Percentiles rank a stretch among this genome's conserved stretches.
Conservation (phyloP, 2,888 invertebrate genomes). For the Oscheius sp. region DNA sequence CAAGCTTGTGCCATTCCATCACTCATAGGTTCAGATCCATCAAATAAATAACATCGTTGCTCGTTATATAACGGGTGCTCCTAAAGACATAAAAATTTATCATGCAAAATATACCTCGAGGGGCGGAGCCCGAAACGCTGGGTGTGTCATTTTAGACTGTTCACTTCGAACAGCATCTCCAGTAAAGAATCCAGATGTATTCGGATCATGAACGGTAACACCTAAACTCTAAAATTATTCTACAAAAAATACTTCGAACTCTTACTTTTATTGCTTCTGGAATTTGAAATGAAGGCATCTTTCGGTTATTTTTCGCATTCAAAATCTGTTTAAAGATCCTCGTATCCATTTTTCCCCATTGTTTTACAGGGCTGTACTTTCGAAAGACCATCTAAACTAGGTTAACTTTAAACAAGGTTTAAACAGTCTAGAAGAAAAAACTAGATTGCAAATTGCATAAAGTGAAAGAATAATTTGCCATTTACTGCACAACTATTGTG, state of each 20-base stretch:
- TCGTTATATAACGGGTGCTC: slow-evolving; percentile 60
- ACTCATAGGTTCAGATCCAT: slow-evolving; percentile 59
- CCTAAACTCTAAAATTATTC: slow-evolving; percentile 26
- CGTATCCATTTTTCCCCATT: slow-evolving; percentile 65
- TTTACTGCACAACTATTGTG: too few species aligned
- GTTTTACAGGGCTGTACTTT: slow-evolving; percentile 59
- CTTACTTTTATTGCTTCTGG: slow-evolving; percentile 54
- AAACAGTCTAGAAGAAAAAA: too few species aligned
- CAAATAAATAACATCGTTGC: slow-evolving; percentile 56
- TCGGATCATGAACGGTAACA: slow-evolving; percentile 57
- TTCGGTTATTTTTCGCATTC: slow-evolving; percentile 51
- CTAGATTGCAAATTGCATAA: too few species aligned
- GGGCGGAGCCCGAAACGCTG: slow-evolving; percentile 37
- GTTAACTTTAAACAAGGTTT: background rate
- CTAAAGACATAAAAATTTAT: slow-evolving; percentile 32
- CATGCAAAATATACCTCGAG: slow-evolving; percentile 26
- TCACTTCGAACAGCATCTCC: slow-evolving; percentile 28
- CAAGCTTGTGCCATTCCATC: slow-evolving; percentile 67
- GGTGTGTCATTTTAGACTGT: slow-evolving; percentile 33
- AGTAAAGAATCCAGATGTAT: slow-evolving; percentile 47
- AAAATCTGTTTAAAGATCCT: slow-evolving; percentile 63
- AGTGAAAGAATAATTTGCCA: too few species aligned
- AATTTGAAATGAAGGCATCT: slow-evolving; percentile 55
- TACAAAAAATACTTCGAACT: background rate
- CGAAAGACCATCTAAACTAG: slow-evolving; percentile 56